Evolutionary conservation across 1,140 invertebrate genomes (phyloP).

Genomic region (Leptinotarsa undecemlineata): DNA sequence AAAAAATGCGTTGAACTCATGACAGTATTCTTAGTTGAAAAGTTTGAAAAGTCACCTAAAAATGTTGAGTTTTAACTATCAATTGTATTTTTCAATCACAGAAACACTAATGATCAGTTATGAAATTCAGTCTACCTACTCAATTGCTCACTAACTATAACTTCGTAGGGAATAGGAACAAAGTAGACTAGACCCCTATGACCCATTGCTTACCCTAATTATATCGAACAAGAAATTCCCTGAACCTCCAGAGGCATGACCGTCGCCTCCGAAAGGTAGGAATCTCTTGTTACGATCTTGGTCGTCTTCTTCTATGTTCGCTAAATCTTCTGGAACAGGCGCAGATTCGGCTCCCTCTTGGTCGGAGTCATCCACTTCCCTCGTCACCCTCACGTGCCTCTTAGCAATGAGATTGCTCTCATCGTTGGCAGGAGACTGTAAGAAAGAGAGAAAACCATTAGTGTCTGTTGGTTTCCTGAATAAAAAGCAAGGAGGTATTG

Average conservation of each 20-base stretch:
- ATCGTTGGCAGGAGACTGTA: conserved; percentile 57
- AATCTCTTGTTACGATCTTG: conserved; percentile 81
- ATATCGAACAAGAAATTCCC: conserved; percentile 87
- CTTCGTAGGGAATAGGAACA: neutral
- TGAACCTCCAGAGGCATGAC: conserved; percentile 68
- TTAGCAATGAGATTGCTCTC: conserved; percentile 61
- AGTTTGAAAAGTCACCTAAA: too few species aligned
- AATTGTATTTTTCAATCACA: too few species aligned
- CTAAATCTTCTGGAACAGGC: conserved; percentile 57
- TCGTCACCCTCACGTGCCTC: conserved; percentile 53
- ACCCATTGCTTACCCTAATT: conserved; percentile 68
- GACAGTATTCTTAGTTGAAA: too few species aligned
- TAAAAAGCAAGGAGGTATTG: too few species aligned
- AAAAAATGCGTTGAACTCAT: too few species aligned
- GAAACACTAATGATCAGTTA: too few species aligned
- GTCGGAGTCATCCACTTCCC: conserved; percentile 54
- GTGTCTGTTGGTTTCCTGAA: neutral
- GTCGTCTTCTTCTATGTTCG: conserved; percentile 66
- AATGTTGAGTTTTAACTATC: too few species aligned
- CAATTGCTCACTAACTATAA: too few species aligned
- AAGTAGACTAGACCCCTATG: conserved; percentile 6
- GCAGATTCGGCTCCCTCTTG: conserved; percentile 56
- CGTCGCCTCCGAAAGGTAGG: conserved; percentile 66
- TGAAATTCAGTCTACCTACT: too few species aligned
- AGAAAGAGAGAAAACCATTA: conserved; percentile 35